A percentile compares a stretch with the other conserved stretches of the same genome.
These are phyloP conservation scores for Tachycineta bicolor DNA, from an alignment of 2,113 vertebrate species.

Conservation along the genomic window DNA sequence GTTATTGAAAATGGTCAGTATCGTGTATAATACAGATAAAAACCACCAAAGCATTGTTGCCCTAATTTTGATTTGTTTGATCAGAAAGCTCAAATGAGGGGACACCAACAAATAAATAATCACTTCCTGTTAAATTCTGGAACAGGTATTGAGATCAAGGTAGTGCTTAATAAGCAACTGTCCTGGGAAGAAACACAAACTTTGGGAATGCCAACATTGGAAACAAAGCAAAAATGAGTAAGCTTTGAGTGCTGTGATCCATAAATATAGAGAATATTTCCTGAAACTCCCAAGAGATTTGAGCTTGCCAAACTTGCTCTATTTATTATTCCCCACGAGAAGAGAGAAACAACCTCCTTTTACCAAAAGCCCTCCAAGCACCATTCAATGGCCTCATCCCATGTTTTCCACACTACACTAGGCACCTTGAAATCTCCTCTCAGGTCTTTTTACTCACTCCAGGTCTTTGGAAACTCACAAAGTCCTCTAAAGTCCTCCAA, in stretches of 20 bases:
- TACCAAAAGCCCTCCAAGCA: background rate
- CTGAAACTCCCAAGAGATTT: background rate
- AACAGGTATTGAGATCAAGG: background rate
- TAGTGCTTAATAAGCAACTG: background rate
- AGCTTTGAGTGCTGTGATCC: background rate
- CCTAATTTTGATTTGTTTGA: background rate
- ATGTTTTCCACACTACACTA: background rate
- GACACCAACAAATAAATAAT: background rate
- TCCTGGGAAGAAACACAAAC: background rate
- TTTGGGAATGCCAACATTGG: background rate
- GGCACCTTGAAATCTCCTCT: background rate
- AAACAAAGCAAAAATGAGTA: background rate
- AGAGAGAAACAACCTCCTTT: background rate
- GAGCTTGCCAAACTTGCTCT: background rate
- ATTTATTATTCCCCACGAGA: background rate
- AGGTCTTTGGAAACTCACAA: background rate
- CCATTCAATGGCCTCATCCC: background rate
- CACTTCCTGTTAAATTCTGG: background rate
- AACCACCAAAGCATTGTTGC: background rate
- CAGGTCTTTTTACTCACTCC: background rate
- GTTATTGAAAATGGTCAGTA: background rate
- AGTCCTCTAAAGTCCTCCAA: background rate
- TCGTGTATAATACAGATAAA: background rate
- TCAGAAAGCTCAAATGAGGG: background rate
- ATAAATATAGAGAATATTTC: background rate